Conservation (phyloP, 1,140 invertebrate genomes). For the Drosophila pectinifera region DNA sequence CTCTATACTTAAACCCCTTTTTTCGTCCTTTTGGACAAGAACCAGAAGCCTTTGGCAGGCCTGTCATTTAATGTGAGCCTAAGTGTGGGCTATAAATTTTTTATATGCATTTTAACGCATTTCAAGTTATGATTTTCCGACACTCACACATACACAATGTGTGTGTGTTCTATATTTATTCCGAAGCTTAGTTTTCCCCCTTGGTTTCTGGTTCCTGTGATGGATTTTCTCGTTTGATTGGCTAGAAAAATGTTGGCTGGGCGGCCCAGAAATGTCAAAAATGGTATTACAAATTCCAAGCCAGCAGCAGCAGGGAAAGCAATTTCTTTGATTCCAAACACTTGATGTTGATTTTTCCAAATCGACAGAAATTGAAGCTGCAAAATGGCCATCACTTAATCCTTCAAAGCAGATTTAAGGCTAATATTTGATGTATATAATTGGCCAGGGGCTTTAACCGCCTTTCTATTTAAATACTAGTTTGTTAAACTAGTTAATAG, state of each 20-base stretch:
- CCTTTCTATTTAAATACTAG: no score
- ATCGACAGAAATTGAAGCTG: neutral
- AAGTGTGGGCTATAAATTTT: conserved; percentile 79
- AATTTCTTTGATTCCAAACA: neutral
- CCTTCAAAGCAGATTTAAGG: no score
- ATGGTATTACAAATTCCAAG: neutral
- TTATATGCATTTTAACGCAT: conserved; percentile 83
- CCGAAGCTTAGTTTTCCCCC: conserved; percentile 9
- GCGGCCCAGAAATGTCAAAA: conserved; percentile 6
- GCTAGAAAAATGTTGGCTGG: conserved; percentile 1
- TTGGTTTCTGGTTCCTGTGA: conserved; percentile 7
- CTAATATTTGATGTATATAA: no score
- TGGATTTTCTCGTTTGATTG: neutral
- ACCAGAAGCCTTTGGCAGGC: conserved; percentile 65
- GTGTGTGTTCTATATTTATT: conserved; percentile 34
- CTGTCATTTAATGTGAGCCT: conserved; percentile 79
- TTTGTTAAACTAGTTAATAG: neutral
- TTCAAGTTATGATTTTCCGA: conserved; percentile 75
- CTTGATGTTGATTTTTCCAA: neutral
- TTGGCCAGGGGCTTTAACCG: no score
- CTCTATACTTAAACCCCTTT: conserved; percentile 1
- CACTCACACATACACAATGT: conserved; percentile 35
- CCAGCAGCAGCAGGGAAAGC: neutral
- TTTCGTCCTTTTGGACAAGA: conserved; percentile 39
- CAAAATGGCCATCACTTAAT: neutral